Evolutionary conservation across 2,113 vertebrate genomes (phyloP), one percentile per base, ranked within the genome.

Genomic region (Natator depressus): DNA sequence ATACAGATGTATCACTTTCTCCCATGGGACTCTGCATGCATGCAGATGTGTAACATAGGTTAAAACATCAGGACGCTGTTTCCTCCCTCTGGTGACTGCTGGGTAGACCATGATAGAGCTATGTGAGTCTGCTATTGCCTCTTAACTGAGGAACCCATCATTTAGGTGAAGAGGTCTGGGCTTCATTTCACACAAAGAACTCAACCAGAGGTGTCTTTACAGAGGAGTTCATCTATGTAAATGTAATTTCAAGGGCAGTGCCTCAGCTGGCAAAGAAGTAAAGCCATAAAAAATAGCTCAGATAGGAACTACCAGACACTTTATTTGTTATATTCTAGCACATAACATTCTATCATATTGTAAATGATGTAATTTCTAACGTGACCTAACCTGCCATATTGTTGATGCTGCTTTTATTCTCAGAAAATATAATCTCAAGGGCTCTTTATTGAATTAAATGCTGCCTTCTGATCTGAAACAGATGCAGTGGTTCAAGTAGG

Each of bases 311-410:
- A 91, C 31, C 31, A 51, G 5, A 49, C 29, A n/a, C 3, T 20
- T 89, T n/a, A 6, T 20, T 89, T 49, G 27, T 89, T 88, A 80
- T 54, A 75, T 42, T 65, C 31, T 20, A 20, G 29, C 42, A 29
- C 35, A 65, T 94, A 14, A 27, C 62, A 88, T 49, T 46, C n/a
- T 82, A 80, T 19, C 38, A 91, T 59, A 88, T 90, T 93, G 89
- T 72, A 96, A 93, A 96, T 88, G 50, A 92, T 42, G 42, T 72
- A 85, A 85, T 95, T 89, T 81, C 4, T 85, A 93, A 81, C 50
- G 88, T 93, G 86, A 95, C 84, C 88, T 97, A 12, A 92, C 80
- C 11, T 53, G 53, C 8, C 38, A 83, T 46, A 76, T 12, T 47
- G 16, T 82, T 95, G 85, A 76, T 80, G 49, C 13, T 85, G 47